A percentile compares a stretch with the other conserved stretches of the same genome.
These are phyloP conservation scores for Hyperopisus bebe DNA, from an alignment of 2,113 vertebrate genomes.

Conservation along the genomic window DNA sequence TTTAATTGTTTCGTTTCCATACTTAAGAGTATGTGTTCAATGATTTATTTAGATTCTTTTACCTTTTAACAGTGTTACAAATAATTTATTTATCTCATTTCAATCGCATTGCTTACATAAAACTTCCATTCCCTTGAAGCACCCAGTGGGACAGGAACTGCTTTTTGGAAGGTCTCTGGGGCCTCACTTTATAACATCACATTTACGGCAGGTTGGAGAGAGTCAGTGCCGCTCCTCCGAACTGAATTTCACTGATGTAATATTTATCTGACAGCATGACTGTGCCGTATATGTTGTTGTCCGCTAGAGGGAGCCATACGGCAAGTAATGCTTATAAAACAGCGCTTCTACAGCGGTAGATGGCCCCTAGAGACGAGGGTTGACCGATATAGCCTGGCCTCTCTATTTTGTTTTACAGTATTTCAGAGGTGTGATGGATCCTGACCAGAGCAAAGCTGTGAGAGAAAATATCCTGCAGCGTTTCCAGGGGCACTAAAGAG, in stretches of 20 bases:
- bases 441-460: background rate
- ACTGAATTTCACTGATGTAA: background rate
- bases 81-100: conserved; percentile 1
- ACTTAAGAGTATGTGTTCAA: background rate
- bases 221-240: background rate
- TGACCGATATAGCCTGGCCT: background rate
- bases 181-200: background rate
- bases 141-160: background rate
- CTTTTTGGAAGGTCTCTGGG: background rate
- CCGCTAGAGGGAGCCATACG: conserved; percentile 52
- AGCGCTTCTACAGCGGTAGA: background rate
- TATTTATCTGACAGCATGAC: background rate
- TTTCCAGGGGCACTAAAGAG: background rate
- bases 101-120: background rate
- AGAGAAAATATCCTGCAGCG: background rate
- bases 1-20: background rate
- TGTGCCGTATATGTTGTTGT: background rate
- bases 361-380: background rate
- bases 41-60: background rate
- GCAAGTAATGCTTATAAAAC: background rate
- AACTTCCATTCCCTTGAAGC: background rate
- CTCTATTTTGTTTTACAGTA: background rate
- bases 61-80: background rate
- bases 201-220: background rate
- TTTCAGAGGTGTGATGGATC: background rate